A percentile compares a stretch with the other conserved stretches of the same genome.
phyloP scores from a whole-genome alignment of 37 sponge, comb jelly and placozoan species.

The Mnemiopsis leidyi region DNA sequence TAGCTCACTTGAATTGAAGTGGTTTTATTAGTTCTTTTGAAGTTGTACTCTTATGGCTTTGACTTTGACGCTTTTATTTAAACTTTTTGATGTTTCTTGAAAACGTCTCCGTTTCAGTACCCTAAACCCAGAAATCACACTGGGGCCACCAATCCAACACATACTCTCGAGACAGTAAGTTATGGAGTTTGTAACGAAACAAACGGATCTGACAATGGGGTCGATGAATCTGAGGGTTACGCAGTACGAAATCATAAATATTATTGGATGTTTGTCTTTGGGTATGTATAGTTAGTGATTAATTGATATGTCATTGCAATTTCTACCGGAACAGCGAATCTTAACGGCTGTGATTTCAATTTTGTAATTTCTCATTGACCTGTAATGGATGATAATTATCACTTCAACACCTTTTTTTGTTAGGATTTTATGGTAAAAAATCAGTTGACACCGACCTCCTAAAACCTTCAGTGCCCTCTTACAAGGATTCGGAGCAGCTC shows the following conservation, averaged over 20 bases:
- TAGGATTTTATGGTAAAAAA: too few species aligned
- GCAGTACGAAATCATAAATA: not conserved
- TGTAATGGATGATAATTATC: too few species aligned
- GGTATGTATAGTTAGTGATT: not conserved
- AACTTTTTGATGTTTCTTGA: not conserved
- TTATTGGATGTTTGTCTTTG: constrained; percentile 19
- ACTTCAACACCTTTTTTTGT: too few species aligned
- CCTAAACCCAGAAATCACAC: not conserved
- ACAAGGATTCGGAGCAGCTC: constrained; percentile 23
- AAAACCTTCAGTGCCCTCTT: not conserved
- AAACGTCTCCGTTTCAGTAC: not conserved
- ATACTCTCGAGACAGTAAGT: not conserved
- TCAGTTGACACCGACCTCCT: not conserved
- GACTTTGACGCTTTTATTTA: too few species aligned
- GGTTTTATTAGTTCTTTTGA: too few species aligned
- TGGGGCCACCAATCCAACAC: not conserved
- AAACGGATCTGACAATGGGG: not conserved
- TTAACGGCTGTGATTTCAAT: too few species aligned
- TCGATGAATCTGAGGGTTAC: not conserved
- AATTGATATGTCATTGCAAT: too few species aligned
- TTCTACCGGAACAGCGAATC: too few species aligned
- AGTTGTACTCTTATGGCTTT: too few species aligned
- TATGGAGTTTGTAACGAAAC: constrained; percentile 21
- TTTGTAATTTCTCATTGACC: too few species aligned
- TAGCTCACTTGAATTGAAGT: too few species aligned